phyloP scores from a whole-genome alignment of 2,888 invertebrate species.

The Phymatocera aterrima region DNA sequence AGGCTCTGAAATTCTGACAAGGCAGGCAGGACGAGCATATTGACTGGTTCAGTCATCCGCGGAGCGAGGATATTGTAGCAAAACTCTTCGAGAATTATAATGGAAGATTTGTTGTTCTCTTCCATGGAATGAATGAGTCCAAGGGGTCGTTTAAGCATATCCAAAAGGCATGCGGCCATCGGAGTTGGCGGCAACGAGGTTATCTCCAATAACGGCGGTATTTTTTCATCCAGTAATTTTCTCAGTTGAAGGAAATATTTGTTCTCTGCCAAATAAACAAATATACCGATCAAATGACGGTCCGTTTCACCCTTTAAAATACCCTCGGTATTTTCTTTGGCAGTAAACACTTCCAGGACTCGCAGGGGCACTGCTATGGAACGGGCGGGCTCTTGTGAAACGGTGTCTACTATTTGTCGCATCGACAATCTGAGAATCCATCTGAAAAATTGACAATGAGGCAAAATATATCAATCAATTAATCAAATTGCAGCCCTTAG shows the following conservation, averaged over 20 bases:
- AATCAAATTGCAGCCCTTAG: not conserved
- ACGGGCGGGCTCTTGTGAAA: conserved; percentile 65
- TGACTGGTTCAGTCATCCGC: conserved; percentile 82
- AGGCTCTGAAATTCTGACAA: conserved; percentile 76
- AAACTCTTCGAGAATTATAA: conserved; percentile 78
- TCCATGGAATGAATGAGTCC: conserved; percentile 76
- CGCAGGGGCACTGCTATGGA: conserved; percentile 85
- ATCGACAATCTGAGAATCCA: conserved; percentile 77
- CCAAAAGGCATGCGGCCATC: conserved; percentile 83
- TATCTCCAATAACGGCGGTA: conserved; percentile 83
- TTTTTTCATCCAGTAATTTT: conserved; percentile 81
- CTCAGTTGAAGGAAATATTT: conserved; percentile 85
- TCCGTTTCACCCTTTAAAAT: conserved; percentile 59
- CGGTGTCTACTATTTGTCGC: conserved; percentile 75
- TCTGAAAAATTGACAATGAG: conserved; percentile 66
- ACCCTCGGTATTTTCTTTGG: conserved; percentile 72
- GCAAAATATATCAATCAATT: too few relatives aligned
- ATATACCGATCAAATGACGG: conserved; percentile 70
- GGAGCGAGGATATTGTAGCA: conserved; percentile 82
- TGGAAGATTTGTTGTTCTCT: conserved; percentile 75
- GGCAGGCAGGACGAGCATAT: conserved; percentile 83
- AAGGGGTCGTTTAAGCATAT: conserved; percentile 87
- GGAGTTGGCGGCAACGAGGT: conserved; percentile 84
- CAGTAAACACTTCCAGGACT: conserved; percentile 86
- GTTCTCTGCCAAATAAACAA: conserved; percentile 68